Evolutionary conservation across 35 echinoderm and acorn worm genomes (phyloP), one percentile per base, ranked within the genome.

Genomic region (Apostichopus californicus): DNA sequence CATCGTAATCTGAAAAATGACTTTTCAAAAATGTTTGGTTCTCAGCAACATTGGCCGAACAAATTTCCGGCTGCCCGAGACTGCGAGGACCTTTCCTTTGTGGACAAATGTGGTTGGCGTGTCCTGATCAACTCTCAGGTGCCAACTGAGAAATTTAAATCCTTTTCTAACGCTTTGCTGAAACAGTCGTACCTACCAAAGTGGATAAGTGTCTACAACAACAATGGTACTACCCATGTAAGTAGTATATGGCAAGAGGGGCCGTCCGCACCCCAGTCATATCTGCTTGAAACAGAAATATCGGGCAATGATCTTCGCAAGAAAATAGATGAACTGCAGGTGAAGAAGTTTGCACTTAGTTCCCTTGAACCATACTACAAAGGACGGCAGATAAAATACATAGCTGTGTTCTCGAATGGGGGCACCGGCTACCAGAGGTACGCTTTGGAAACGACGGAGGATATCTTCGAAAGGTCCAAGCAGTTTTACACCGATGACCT

Each of bases 131-230:
- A 93, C 23, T 54, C 93, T 28, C 63, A 90, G 68, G 88, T 99
- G 53, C 75, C 93, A 66, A 95, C 92, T 64, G 15, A 88, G 57
- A 90, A 93, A 1, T 94, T 99, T 52, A 79, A 78, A 63, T 65
- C 92, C 11, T 90, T 94, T 85, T 68, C 85, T 75, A 91, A 92
- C 89, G 95, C 92, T 13, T 57, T 96, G 15, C 72, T 79, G 13
- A 70, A 65, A 57, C 63, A 58, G 7, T 46, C 56, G 4, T 96
- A 82, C 55, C 57, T 90, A 59, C 97, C 97, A 7, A 88, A 55
- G 22, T 99, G 97, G 97, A 99, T 99, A 1, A 91, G 93, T 87
- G 89, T 91, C 3, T 96, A 95, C 73, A 28, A 89, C 17, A 15
- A 68, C 6, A 71, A 93, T 58, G 81, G 77, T 8, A 93, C 96